Evolutionary conservation across 2,113 vertebrate genomes (phyloP).

Genomic region (Callithrix jacchus): DNA sequence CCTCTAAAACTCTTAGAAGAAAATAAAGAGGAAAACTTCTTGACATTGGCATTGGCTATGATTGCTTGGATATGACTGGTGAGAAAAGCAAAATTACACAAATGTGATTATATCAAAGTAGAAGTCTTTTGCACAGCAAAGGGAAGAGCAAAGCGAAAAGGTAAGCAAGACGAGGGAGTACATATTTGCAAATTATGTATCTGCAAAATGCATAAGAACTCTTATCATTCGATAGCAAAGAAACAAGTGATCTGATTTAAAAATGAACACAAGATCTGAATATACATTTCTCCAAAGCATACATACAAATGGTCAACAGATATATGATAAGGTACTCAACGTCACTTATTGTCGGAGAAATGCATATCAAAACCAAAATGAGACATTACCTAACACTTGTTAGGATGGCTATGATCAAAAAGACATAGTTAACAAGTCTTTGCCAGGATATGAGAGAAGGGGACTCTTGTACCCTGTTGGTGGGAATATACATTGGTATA

Average conservation of each 20-base stretch:
- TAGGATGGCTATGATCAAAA: neutral
- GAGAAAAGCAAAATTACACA: neutral
- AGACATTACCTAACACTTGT: neutral
- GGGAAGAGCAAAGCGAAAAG: neutral
- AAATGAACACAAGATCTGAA: neutral
- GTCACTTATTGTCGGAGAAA: neutral
- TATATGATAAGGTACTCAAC: neutral
- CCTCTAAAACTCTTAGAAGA: neutral
- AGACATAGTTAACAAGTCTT: neutral
- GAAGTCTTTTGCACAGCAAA: neutral
- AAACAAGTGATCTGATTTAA: neutral
- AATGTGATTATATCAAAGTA: neutral
- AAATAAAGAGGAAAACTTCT: neutral
- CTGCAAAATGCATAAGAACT: neutral
- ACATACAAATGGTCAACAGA: neutral
- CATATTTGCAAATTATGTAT: neutral
- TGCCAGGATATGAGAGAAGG: neutral
- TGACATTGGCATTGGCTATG: neutral
- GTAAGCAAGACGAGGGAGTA: neutral
- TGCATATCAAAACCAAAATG: neutral
- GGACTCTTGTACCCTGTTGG: neutral
- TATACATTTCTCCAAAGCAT: neutral
- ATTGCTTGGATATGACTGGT: neutral
- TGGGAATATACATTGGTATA: neutral
- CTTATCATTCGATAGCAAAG: neutral